phyloP scores from a whole-genome alignment of 35 echinoderm and acorn worm species.

The Stichopus chloronotus region DNA sequence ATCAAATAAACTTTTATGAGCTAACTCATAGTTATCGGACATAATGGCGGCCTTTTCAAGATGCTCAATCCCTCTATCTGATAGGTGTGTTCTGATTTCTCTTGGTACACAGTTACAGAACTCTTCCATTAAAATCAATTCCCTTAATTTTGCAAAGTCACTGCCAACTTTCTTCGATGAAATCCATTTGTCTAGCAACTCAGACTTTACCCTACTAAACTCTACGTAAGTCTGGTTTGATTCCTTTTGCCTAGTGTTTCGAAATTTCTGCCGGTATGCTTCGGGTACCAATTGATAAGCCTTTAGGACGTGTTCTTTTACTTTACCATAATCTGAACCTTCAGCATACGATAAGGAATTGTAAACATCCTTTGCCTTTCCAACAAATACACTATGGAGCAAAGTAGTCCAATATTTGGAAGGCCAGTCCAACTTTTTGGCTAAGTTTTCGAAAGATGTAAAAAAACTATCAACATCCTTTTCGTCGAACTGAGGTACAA shows the following conservation, averaged over 20 bases:
- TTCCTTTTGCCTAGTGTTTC: conserved; percentile 31
- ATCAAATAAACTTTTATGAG: conserved; percentile 28
- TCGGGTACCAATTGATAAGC: conserved; percentile 77
- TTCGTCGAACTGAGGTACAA: conserved; percentile 62
- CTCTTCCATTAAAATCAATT: too few species aligned
- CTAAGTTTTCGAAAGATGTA: conserved; percentile 56
- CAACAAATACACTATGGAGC: conserved; percentile 59
- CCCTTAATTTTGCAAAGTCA: too few species aligned
- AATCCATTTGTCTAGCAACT: background rate
- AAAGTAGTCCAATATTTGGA: conserved; percentile 56
- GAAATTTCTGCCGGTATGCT: conserved; percentile 71
- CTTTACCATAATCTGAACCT: conserved; percentile 57
- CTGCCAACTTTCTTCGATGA: too few species aligned
- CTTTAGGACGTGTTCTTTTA: conserved; percentile 55
- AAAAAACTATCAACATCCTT: conserved; percentile 52
- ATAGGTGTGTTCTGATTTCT: conserved; percentile 18
- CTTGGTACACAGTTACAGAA: conserved; percentile 12
- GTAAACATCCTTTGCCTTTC: conserved; percentile 72
- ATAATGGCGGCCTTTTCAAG: conserved; percentile 41
- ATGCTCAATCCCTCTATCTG: conserved; percentile 1
- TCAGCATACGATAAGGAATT: conserved; percentile 28
- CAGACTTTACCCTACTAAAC: conserved; percentile 60
- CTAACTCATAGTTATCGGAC: conserved; percentile 45
- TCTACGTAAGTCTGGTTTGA: conserved; percentile 62
- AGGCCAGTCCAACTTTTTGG: too few species aligned